Evolutionary conservation across 1,140 invertebrate genomes (phyloP).

Genomic region (Zophobas atratus): DNA sequence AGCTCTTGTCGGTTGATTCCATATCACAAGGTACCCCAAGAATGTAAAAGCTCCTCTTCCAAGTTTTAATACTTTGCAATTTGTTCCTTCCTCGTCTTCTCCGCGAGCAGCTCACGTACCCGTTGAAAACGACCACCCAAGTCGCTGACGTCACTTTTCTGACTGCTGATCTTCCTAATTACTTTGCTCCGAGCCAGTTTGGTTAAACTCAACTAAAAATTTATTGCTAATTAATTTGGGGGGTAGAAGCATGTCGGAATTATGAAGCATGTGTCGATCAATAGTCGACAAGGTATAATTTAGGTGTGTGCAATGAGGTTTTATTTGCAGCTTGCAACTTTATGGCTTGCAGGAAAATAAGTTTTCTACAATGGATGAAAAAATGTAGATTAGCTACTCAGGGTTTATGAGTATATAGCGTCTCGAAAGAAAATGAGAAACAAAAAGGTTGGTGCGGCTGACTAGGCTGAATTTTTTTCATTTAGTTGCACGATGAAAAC

Average conservation of each 20-base stretch:
- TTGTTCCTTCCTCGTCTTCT: constrained; percentile 43
- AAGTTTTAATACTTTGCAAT: constrained; percentile 52
- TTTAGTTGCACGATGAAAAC: no score
- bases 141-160: constrained; percentile 54
- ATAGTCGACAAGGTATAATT: constrained; percentile 14
- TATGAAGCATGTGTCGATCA: constrained; percentile 15
- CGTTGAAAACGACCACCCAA: constrained; percentile 56
- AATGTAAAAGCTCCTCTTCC: constrained; percentile 37
- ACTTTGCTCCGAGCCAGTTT: constrained; percentile 47
- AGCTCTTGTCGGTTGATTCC: constrained; percentile 2
- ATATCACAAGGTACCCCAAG: constrained; percentile 34
- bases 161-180: constrained; percentile 56
- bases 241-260: not conserved
- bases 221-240: constrained; percentile 57
- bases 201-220: constrained; percentile 51
- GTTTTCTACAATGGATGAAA: not conserved
- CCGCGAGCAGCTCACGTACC: constrained; percentile 35
- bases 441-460: no score
- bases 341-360: not conserved
- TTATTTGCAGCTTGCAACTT: not conserved
- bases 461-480: no score
- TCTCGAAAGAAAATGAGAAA: no score
- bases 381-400: not conserved
- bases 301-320: not conserved
- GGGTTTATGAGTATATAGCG: not conserved